These are phyloP conservation scores for Listrodromus nycthemerus DNA, from an alignment of 2,888 invertebrate genomes.

Conservation along the genomic window DNA sequence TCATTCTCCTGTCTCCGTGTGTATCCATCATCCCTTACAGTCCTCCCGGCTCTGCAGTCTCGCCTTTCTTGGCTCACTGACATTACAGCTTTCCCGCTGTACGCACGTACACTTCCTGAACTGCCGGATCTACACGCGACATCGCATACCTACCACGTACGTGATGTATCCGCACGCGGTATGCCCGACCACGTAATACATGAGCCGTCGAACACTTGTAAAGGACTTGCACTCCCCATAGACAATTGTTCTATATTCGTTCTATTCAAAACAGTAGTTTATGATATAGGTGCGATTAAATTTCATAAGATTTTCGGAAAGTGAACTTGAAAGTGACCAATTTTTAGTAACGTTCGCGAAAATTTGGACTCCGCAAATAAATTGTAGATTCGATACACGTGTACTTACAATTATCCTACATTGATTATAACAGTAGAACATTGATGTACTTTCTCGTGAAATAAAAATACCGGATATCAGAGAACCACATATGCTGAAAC, in stretches of 20 bases:
- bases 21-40: conserved; percentile 56
- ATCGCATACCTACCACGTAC: background rate
- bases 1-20: conserved; percentile 44
- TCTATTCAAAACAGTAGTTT: too few relatives aligned
- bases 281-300: too few relatives aligned
- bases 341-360: background rate
- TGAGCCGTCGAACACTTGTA: background rate
- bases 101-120: conserved; percentile 9
- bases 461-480: too few relatives aligned
- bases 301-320: too few relatives aligned
- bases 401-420: too few relatives aligned
- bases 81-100: conserved; percentile 6
- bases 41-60: conserved; percentile 14
- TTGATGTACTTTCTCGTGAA: too few relatives aligned
- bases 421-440: too few relatives aligned
- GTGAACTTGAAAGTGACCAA: background rate
- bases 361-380: background rate
- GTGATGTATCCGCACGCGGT: background rate
- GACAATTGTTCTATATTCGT: background rate
- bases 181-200: background rate
- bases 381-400: too few relatives aligned
- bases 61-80: conserved; percentile 13
- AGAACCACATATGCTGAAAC: too few relatives aligned
- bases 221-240: background rate
- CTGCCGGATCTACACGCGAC: background rate